phyloP scores from a whole-genome alignment of 2,888 invertebrate genomes.

The Microplitis manilae region DNA sequence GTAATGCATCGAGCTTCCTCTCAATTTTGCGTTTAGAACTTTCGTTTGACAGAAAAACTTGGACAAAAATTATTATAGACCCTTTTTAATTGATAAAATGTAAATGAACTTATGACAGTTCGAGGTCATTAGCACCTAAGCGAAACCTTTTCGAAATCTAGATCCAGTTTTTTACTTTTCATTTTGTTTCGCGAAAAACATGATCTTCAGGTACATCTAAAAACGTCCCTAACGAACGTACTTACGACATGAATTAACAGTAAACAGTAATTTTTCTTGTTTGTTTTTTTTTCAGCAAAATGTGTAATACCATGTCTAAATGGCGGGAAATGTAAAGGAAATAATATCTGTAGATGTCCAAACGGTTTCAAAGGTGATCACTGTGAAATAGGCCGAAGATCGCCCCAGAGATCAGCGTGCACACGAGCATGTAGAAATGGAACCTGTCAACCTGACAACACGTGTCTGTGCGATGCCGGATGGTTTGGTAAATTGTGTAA shows the following conservation, averaged over 20 bases:
- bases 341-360: slow-evolving; percentile 91
- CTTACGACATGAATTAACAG: neutral
- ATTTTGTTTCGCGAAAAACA: too few species aligned
- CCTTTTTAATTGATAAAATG: too few species aligned
- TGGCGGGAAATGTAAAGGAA: slow-evolving; percentile 91
- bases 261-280: neutral
- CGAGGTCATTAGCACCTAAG: too few species aligned
- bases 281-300: slow-evolving; percentile 77
- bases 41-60: too few species aligned
- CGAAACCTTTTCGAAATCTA: too few species aligned
- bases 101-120: too few species aligned
- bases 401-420: slow-evolving; percentile 80
- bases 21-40: too few species aligned
- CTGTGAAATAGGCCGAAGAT: slow-evolving; percentile 88
- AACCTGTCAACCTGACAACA: slow-evolving; percentile 79
- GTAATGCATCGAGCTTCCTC: too few species aligned
- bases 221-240: too few species aligned
- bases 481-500: slow-evolving; percentile 89
- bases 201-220: too few species aligned
- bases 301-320: slow-evolving; percentile 93
- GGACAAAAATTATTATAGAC: too few species aligned
- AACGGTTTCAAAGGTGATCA: slow-evolving; percentile 89
- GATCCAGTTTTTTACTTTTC: too few species aligned
- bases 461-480: slow-evolving; percentile 86
- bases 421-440: slow-evolving; percentile 85